phyloP scores from a whole-genome alignment of 2,888 invertebrate species.

The Drosophila multiciliata region DNA sequence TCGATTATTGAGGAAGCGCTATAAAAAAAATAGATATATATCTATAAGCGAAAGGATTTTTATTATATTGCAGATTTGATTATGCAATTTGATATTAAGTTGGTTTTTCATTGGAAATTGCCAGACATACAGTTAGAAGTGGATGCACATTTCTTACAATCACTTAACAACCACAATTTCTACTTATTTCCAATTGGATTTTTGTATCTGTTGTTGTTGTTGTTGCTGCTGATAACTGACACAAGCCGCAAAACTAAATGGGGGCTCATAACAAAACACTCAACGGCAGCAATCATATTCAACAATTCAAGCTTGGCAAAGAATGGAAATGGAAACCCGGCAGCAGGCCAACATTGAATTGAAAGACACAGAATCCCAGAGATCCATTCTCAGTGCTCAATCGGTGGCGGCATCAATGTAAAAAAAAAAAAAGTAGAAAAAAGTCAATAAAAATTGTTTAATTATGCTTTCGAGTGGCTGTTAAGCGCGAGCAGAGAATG shows the following conservation, averaged over 20 bases:
- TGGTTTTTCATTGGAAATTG: constrained; percentile 1
- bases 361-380: constrained; percentile 39
- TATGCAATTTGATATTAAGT: constrained; percentile 24
- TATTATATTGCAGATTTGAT: neutral
- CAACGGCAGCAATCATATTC: constrained; percentile 21
- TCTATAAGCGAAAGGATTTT: neutral
- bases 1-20: neutral
- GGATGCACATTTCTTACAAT: constrained; percentile 44
- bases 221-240: constrained; percentile 28
- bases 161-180: constrained; percentile 65
- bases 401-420: constrained; percentile 69
- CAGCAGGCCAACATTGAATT: constrained; percentile 37
- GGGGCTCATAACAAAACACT: constrained; percentile 58
- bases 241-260: constrained; percentile 60
- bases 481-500: constrained; percentile 72
- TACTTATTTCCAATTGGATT: constrained; percentile 63
- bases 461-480: constrained; percentile 76
- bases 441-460: constrained; percentile 79
- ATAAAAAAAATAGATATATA: neutral
- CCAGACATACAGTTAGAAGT: constrained; percentile 47
- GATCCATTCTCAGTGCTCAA: constrained; percentile 37
- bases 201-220: constrained; percentile 29
- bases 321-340: constrained; percentile 34
- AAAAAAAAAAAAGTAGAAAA: constrained; percentile 43
- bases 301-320: constrained; percentile 25